Evolutionary conservation across 2,888 invertebrate genomes (phyloP), one percentile per base, ranked within the genome.

Genomic region (Eurytoma californica): DNA sequence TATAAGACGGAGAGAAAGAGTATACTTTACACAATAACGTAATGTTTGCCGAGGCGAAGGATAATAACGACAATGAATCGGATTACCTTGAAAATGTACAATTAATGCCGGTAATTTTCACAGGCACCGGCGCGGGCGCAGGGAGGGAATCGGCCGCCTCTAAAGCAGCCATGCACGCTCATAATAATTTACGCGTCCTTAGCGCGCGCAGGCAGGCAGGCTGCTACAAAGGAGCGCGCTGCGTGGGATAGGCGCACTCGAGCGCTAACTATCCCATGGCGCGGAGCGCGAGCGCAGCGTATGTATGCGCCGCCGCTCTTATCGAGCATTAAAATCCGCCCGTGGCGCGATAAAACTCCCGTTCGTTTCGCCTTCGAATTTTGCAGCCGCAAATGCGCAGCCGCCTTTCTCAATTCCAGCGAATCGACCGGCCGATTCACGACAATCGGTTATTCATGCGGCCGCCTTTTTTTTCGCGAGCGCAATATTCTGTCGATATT

Each of bases 1-100:
- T 39, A 39, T 39, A 9, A 24, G 39, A 39, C 39, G 39, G 9
- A 9, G 39, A 63, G 63, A 69, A 67, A 67, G 24, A 53, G 28
- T 39, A 39, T 9, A 39, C 39, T 39, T 39, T n/a, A 30, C 16
- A 58, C 20, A 39, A 51, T 66, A 24, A 30, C 49, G 57, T 30
- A 49, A 61, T 57, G 75, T 20, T 7, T 24, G 60, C 60, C 63
- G 30, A 9, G 28, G 60, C 60, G 73, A 80, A 77, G 80, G 77
- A 77, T 80, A 80, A 80, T 80, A 75, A 80, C 77, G 77, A 80
- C 77, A 80, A 80, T 78, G 80, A 80, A 77, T 77, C 74, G 80
- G 74, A 77, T 80, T 77, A 67, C 80, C 80, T 80, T 80, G 80
- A 74, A 77, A 77, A 63, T 63, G 72, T 55, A 75, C 70, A 80